Base-by-base conservation (phyloP, 2,888 invertebrate genomes). In the Tipula lateralis region DNA sequence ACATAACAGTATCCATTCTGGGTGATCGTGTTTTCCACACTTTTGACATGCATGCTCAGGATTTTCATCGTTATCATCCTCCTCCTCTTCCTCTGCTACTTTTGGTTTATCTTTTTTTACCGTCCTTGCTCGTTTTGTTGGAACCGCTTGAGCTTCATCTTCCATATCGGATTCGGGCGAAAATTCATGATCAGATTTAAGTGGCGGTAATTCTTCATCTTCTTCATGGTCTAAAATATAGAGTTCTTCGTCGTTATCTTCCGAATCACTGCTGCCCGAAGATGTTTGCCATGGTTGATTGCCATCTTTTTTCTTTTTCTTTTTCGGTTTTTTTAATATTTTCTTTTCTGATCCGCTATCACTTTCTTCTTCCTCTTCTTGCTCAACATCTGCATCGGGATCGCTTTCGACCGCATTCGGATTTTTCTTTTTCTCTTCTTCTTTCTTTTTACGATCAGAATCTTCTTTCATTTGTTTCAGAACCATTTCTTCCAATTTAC, bases 1-100 rank as follows among this genome's bases (percentile, higher is more conserved):
- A 89, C 99, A 99, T 66, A 99, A 91, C 84, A 99, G 91, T 88
- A 99, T 97, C 97, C 97, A 98, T 90, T 99, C 98, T 0, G 99
- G 98, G 90, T 98, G 97, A 89, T 97, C 96, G 0, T 94, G 94
- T 90, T 97, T 96, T 13, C 94, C 94, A 90, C 99, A 99, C 87
- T 96, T 96, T 88, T 94, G 94, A 90, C 99, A 99, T 19, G 95
- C 94, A 24, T 95, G 96, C 80, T 89, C 89, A 2, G 88, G 88
- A 66, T 87, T 87, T 0, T 87, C 87, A 0, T 88, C 88, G 66
- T 87, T 86, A 13, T 50, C 84, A 29, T 66, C 83, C 12, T 83
- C 50, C 93, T 93, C 66, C 24, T 87, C 87, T 1, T 87, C 87
- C 0, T 88, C 88, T 80, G 87, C 86, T 24, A 50, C 84, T 19